These are phyloP conservation scores for Pseudoips prasinana DNA, from an alignment of 2,888 invertebrate genomes.

Conservation along the genomic window DNA sequence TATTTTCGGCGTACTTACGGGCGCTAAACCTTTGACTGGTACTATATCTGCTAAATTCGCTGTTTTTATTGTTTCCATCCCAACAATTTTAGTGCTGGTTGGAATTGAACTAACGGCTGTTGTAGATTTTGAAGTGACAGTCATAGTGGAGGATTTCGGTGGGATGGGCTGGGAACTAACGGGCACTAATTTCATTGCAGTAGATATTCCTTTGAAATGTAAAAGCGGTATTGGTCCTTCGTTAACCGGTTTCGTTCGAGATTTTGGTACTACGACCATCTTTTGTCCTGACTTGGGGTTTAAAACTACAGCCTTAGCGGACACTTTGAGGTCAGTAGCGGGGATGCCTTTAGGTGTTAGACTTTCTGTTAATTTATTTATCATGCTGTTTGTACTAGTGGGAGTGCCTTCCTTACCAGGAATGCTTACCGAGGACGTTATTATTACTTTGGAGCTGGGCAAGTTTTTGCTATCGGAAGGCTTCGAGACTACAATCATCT, in stretches of 20 bases:
- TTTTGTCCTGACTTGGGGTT: slow-evolving; percentile 77
- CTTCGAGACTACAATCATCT: slow-evolving; percentile 76
- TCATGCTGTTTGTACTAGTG: slow-evolving; percentile 51
- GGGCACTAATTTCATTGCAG: slow-evolving; percentile 73
- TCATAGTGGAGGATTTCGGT: slow-evolving; percentile 49
- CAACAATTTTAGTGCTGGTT: slow-evolving; percentile 54
- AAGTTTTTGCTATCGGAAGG: slow-evolving; percentile 54
- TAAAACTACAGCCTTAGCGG: slow-evolving; percentile 72
- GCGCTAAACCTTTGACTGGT: slow-evolving; percentile 67
- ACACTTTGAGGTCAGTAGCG: slow-evolving; percentile 74
- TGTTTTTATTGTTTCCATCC: slow-evolving; percentile 59
- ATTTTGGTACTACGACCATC: slow-evolving; percentile 76
- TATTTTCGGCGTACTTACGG: slow-evolving; percentile 62
- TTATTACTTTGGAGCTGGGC: slow-evolving; percentile 62
- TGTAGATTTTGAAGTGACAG: slow-evolving; percentile 61
- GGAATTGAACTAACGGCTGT: slow-evolving; percentile 45
- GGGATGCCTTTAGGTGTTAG: slow-evolving; percentile 73
- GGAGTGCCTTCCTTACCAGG: slow-evolving; percentile 47
- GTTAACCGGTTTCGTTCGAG: slow-evolving; percentile 57
- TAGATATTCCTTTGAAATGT: slow-evolving; percentile 72
- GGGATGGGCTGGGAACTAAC: slow-evolving; percentile 61
- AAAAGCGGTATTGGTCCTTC: slow-evolving; percentile 68
- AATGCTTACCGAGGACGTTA: slow-evolving; percentile 55
- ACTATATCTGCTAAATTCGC: slow-evolving; percentile 74
- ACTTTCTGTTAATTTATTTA: slow-evolving; percentile 56